A percentile compares a stretch with the other conserved stretches of the same genome.
phyloP scores from a whole-genome alignment of 2,797 vertebrate genomes.

The Callimico goeldii region DNA sequence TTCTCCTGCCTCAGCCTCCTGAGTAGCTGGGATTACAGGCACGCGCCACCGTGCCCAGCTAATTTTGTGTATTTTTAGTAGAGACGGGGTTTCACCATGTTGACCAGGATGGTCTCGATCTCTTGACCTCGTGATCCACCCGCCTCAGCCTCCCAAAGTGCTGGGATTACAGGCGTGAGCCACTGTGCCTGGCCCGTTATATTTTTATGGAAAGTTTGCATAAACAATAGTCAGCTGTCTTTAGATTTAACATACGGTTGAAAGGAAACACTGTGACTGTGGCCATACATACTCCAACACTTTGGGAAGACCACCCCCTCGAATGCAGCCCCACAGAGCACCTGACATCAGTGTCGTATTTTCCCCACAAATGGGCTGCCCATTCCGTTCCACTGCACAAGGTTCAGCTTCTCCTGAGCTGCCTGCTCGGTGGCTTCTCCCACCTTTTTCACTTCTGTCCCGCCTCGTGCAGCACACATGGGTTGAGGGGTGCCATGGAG shows the following conservation, averaged over 20 bases:
- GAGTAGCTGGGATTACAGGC: too few relatives aligned
- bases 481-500: neutral
- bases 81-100: too few relatives aligned
- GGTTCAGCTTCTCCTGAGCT: neutral
- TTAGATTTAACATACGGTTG: conserved; percentile 52
- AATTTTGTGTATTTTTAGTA: too few relatives aligned
- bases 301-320: neutral
- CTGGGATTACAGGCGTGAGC: too few relatives aligned
- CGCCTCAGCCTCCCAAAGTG: too few relatives aligned
- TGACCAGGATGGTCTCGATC: too few relatives aligned
- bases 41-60: too few relatives aligned
- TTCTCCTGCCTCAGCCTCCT: too few relatives aligned
- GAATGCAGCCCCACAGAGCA: neutral
- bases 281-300: neutral
- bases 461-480: fast-evolving
- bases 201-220: conserved; percentile 56
- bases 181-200: neutral
- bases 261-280: conserved; percentile 41
- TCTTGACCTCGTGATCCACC: too few relatives aligned
- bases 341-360: neutral
- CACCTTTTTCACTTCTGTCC: neutral
- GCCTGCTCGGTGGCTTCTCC: neutral
- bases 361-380: neutral
- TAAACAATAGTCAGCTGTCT: conserved; percentile 53
- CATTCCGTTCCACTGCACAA: fast-evolving